phyloP scores from a whole-genome alignment of 2,797 vertebrate species.

The Myripristis jacobus region DNA sequence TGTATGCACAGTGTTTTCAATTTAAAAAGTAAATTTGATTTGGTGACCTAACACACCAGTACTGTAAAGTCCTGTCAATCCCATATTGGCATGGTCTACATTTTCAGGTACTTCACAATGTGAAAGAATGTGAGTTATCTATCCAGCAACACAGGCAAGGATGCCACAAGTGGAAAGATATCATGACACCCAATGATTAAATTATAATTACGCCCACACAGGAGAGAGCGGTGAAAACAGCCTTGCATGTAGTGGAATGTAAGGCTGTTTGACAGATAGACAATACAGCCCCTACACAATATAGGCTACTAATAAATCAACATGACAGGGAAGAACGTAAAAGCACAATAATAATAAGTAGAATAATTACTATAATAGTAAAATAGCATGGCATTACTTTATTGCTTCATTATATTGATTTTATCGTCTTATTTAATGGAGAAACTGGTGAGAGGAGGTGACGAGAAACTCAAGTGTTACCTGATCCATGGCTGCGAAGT shows the following conservation, averaged over 20 bases:
- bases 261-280: not conserved
- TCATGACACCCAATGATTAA: not conserved
- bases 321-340: not conserved
- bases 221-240: not conserved
- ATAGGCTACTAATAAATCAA: not conserved
- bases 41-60: too few relatives aligned
- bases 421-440: not conserved
- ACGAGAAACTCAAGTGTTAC: slow-evolving; percentile 49
- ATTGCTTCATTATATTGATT: not conserved
- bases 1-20: too few relatives aligned
- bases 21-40: too few relatives aligned
- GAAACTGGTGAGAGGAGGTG: not conserved
- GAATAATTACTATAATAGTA: not conserved
- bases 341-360: not conserved
- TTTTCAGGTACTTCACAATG: too few relatives aligned
- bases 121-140: not conserved
- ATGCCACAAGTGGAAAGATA: not conserved
- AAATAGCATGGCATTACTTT: not conserved
- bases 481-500: slow-evolving; percentile 44
- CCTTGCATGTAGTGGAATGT: slow-evolving; percentile 15
- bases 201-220: not conserved
- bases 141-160: not conserved
- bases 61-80: too few relatives aligned
- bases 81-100: too few relatives aligned
- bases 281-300: not conserved